phyloP scores from a whole-genome alignment of 2,888 invertebrate genomes.

The Chalcis sispes region DNA sequence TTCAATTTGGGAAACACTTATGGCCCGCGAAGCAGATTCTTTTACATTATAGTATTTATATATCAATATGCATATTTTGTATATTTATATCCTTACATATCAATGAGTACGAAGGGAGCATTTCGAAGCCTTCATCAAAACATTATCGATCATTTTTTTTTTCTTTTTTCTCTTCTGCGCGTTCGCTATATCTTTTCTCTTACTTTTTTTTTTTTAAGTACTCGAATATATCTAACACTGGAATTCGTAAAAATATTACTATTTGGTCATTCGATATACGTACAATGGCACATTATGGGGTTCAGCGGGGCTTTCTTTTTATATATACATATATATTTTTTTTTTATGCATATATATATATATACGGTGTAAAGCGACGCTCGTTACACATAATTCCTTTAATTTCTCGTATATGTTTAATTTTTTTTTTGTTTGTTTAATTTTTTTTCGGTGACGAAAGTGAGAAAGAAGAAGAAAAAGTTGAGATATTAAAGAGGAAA shows the following conservation, averaged over 20 bases:
- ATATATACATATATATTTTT: too few species aligned
- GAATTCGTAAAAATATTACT: constrained; percentile 60
- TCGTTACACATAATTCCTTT: constrained; percentile 9
- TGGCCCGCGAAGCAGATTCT: constrained; percentile 42
- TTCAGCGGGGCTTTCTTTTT: constrained; percentile 14
- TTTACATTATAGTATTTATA: constrained; percentile 20
- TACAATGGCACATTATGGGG: constrained; percentile 58
- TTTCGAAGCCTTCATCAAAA: constrained; percentile 9
- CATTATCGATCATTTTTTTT: background rate
- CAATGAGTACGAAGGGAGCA: constrained; percentile 37
- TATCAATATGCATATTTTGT: constrained; percentile 12
- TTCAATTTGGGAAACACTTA: constrained; percentile 41
- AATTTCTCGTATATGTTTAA: background rate
- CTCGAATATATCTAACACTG: constrained; percentile 52
- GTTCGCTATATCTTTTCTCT: background rate
- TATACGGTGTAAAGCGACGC: constrained; percentile 30
- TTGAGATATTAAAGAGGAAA: constrained; percentile 12
- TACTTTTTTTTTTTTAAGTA: constrained; percentile 46
- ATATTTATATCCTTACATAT: constrained; percentile 34
- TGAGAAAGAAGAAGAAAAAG: too few species aligned
- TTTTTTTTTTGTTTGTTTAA: background rate
- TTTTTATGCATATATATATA: too few species aligned
- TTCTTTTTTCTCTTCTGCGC: constrained; percentile 10
- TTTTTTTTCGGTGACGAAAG: constrained; percentile 22
- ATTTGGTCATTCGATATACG: constrained; percentile 59